A percentile compares a stretch with the other conserved stretches of the same genome.
phyloP scores from a whole-genome alignment of 2,113 vertebrate species.

The Actinemys pallida region DNA sequence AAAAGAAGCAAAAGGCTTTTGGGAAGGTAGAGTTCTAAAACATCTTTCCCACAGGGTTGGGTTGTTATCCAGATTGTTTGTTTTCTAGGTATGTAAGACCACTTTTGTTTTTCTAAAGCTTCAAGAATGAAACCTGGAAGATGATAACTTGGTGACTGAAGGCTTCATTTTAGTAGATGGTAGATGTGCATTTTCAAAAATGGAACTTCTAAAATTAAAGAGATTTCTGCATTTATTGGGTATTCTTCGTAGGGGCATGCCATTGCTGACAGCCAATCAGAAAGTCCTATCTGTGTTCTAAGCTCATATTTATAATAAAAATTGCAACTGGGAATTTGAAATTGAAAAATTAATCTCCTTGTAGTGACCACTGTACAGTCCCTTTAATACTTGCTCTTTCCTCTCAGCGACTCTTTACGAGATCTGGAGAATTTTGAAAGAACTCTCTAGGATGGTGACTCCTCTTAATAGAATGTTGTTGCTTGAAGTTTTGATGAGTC shows the following conservation, averaged over 20 bases:
- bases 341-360: neutral
- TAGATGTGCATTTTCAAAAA: neutral
- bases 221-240: neutral
- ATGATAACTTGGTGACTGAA: neutral
- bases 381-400: neutral
- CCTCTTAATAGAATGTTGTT: fast-evolving
- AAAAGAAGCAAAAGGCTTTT: neutral
- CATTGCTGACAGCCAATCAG: neutral
- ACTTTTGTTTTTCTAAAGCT: neutral
- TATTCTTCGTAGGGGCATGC: neutral
- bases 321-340: neutral
- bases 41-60: neutral
- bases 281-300: neutral
- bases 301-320: neutral
- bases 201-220: neutral
- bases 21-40: neutral
- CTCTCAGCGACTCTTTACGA: neutral
- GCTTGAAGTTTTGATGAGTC: neutral
- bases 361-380: neutral
- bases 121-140: neutral
- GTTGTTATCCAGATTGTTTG: neutral
- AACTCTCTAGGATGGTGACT: fast-evolving
- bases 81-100: neutral
- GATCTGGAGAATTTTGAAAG: neutral
- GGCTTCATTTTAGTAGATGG: neutral